Base-by-base conservation (phyloP, 2,797 vertebrate genomes). In the Sphaeramia orbicularis region DNA sequence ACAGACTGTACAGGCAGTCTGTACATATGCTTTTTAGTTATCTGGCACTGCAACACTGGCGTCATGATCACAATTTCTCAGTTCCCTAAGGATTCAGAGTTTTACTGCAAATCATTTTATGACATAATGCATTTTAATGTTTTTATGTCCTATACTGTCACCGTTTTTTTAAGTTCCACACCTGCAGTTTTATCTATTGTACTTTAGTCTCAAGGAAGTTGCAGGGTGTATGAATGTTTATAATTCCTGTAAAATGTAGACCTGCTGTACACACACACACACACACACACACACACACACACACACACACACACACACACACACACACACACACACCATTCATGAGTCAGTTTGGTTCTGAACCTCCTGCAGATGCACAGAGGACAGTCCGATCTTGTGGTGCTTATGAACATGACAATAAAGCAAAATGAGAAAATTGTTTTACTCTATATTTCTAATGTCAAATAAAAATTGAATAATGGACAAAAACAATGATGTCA, bases 61-160 rank as follows among this genome's bases (percentile, higher is more conserved):
- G 65, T 60, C 21, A 57, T 71, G 19, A 55, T 35, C 65, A 66
- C 50, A 27, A 53, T 52, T 42, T 53, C 41, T 56, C 35, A 63
- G 41, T 14, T 58, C n/a, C 38, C 9, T 59, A 13, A 36, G 21
- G 56, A 48, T 14, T 60, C 47, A 49, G 40, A 66, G 12, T 41
- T 21, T 61, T 32, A 27, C 18, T 67, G 30, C 11, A 14, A 38
- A 18, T 57, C 15, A 36, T 72, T 50, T 52, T 12, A 52, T 45
- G 45, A 16, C 40, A 49, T 56, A 30, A 1, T 56, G 40, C 32
- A 10, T 27, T 18, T 48, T 30, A 50, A 18, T 50, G 19, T 27
- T 47, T 21, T 0, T 53, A 12, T 19, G 2, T 40, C 8, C 4
- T 9, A 55, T 7, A 37, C 38, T 2, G 8, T 35, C 32, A 15